Conservation (phyloP, 92 coral and sea anemone genomes). For the Actinostola sp. region DNA sequence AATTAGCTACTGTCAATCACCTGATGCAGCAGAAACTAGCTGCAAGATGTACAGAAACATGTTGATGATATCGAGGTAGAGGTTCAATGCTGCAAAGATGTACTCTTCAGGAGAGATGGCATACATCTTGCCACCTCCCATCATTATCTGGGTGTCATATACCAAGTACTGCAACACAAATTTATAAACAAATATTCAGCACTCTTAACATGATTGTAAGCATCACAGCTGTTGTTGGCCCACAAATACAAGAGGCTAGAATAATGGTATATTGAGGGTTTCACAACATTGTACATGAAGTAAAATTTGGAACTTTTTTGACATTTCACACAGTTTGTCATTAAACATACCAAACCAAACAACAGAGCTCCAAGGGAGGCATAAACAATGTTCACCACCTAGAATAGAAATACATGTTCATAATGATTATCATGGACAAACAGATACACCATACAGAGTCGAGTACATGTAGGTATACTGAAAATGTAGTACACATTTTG, state of each 20-base stretch:
- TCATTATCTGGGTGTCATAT: constrained; percentile 99
- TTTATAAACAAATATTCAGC: no score
- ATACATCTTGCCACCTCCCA: constrained; percentile 98
- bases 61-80: constrained; percentile 94
- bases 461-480: no score
- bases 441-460: no score
- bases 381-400: constrained; percentile 86
- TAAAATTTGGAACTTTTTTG: no score
- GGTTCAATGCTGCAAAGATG: constrained; percentile 97
- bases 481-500: no score
- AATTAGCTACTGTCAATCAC: constrained; percentile 36
- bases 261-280: no score
- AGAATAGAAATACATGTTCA: constrained; percentile 9
- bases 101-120: constrained; percentile 96
- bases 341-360: constrained; percentile 92
- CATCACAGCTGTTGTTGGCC: no score
- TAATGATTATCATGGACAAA: no score
- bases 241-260: no score
- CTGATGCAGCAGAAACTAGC: constrained; percentile 90
- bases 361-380: constrained; percentile 95
- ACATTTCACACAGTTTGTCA: no score
- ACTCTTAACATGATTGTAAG: no score
- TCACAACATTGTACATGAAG: no score
- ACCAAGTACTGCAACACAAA: constrained; percentile 93
- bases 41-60: constrained; percentile 93